Conservation (phyloP, 1,140 invertebrate species). For the Diachasmimorpha longicaudata region DNA sequence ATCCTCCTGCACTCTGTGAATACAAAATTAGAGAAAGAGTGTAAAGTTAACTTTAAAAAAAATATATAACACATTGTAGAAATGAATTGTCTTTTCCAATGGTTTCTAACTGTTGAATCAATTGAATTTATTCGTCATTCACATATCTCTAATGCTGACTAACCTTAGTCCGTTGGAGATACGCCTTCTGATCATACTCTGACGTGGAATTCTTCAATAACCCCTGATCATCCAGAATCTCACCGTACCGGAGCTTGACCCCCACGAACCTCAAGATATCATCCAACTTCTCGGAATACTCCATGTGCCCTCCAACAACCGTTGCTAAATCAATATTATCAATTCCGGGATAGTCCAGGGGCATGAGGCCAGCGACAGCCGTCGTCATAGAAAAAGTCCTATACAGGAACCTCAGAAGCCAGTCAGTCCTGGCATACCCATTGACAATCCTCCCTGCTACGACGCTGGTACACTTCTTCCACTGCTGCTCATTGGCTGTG, state of each 20-base stretch:
- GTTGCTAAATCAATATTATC: constrained; percentile 70
- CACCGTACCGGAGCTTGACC: constrained; percentile 39
- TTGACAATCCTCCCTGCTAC: constrained; percentile 73
- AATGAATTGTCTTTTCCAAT: too few relatives aligned
- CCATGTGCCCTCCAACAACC: constrained; percentile 67
- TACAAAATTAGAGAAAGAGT: not conserved
- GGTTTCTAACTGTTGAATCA: too few relatives aligned
- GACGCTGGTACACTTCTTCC: constrained; percentile 66
- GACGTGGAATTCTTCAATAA: constrained; percentile 47
- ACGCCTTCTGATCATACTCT: constrained; percentile 21
- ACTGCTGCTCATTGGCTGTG: constrained; percentile 63
- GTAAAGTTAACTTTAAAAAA: too few relatives aligned
- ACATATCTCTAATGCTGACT: too few relatives aligned
- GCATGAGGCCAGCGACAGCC: constrained; percentile 69
- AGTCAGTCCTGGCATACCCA: constrained; percentile 73
- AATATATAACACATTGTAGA: too few relatives aligned
- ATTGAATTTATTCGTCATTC: too few relatives aligned
- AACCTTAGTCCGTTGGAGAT: too few relatives aligned
- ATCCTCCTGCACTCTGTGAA: not conserved
- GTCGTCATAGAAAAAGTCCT: constrained; percentile 67
- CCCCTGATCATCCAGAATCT: constrained; percentile 38
- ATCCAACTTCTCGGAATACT: constrained; percentile 71
- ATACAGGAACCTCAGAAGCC: constrained; percentile 74
- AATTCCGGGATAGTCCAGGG: constrained; percentile 66
- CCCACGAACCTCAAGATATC: constrained; percentile 60